These are phyloP conservation scores for Labia minor DNA, from an alignment of 2,888 invertebrate species.

Conservation along the genomic window DNA sequence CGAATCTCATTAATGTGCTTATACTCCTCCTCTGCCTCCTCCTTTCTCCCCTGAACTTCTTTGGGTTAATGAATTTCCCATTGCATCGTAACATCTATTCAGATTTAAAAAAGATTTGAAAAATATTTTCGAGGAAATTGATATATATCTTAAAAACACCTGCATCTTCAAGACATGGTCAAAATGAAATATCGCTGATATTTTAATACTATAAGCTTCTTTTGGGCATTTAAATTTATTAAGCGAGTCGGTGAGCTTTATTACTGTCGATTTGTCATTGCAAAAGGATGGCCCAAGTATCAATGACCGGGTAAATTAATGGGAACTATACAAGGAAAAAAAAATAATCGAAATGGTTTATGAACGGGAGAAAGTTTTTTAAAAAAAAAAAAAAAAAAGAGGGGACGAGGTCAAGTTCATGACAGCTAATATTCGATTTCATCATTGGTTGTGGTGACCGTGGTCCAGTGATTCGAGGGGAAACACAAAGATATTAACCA, in stretches of 20 bases:
- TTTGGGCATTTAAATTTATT: constrained; percentile 13
- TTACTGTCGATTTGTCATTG: constrained; percentile 1
- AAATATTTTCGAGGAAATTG: not conserved
- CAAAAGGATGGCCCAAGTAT: not conserved
- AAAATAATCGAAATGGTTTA: no score
- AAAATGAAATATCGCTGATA: constrained; percentile 13
- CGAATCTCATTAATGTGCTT: not conserved
- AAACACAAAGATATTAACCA: no score
- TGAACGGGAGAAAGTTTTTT: no score
- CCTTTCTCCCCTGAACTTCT: not conserved
- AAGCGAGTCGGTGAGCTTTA: not conserved
- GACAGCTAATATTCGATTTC: no score
- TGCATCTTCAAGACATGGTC: not conserved
- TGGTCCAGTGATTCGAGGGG: no score
- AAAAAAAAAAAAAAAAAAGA: no score
- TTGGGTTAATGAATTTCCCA: constrained; percentile 1
- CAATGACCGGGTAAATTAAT: not conserved
- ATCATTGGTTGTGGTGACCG: no score
- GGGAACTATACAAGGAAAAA: no score
- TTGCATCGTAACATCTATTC: not conserved
- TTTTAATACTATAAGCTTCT: constrained; percentile 2
- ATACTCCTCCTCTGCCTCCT: not conserved
- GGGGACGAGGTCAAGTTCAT: no score
- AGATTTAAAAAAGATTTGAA: constrained; percentile 6
- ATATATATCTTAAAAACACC: constrained; percentile 13